These are phyloP conservation scores for Schizopygopsis malacanthus DNA, from an alignment of 2,797 vertebrate genomes.

Conservation along the genomic window DNA sequence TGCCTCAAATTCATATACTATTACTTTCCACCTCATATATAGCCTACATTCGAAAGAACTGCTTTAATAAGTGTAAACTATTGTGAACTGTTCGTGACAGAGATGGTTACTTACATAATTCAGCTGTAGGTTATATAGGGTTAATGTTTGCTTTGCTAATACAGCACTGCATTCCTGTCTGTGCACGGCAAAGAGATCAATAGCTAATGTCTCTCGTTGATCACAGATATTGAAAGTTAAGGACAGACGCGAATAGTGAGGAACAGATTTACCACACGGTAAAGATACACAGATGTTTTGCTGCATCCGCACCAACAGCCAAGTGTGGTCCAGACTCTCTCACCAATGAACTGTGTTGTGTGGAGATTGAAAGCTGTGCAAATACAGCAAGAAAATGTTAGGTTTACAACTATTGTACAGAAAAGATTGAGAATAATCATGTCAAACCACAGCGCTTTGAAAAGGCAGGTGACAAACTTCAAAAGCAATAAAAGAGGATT, in stretches of 20 bases:
- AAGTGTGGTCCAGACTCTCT: background rate
- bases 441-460: background rate
- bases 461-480: background rate
- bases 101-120: background rate
- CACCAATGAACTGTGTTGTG: background rate
- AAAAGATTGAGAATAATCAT: constrained; percentile 3
- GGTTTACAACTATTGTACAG: background rate
- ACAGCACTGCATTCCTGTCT: constrained; percentile 73
- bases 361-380: background rate
- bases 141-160: constrained; percentile 56
- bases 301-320: background rate
- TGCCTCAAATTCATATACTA: background rate
- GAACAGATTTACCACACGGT: background rate
- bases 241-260: background rate
- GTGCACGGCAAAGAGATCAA: constrained; percentile 76
- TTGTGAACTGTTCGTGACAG: background rate
- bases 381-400: background rate
- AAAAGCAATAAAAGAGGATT: constrained; percentile 1
- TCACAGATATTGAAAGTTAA: constrained; percentile 3
- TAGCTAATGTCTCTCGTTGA: constrained; percentile 78
- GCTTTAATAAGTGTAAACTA: background rate
- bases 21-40: background rate
- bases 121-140: background rate
- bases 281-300: background rate
- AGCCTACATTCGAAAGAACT: background rate